phyloP scores from a whole-genome alignment of 2,113 vertebrate species.

The Pao palembangensis region DNA sequence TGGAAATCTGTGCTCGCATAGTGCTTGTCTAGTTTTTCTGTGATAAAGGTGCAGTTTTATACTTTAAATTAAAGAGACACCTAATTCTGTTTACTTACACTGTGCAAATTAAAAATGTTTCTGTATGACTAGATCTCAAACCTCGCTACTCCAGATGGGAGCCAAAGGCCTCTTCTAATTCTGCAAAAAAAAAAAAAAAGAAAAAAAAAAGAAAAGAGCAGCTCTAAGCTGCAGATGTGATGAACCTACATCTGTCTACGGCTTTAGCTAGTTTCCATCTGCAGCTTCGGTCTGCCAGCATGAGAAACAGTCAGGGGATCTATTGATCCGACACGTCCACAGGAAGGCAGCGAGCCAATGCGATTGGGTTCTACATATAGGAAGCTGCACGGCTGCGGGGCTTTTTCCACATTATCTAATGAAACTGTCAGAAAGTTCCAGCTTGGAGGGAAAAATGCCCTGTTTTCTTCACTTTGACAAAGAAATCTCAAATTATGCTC shows the following conservation, averaged over 20 bases:
- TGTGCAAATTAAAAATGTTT: neutral
- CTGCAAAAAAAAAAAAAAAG: slow-evolving; percentile 22
- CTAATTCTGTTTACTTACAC: neutral
- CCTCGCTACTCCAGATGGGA: no score
- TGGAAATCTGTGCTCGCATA: no score
- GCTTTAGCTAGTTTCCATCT: slow-evolving; percentile 46
- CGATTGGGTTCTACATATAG: slow-evolving; percentile 70
- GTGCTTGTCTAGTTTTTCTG: no score
- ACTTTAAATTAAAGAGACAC: slow-evolving; percentile 10
- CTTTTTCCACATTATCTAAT: slow-evolving; percentile 77
- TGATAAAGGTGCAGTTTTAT: no score
- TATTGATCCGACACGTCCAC: slow-evolving; percentile 62
- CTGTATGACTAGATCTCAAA: neutral
- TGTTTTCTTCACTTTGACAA: slow-evolving; percentile 2
- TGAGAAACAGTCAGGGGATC: slow-evolving; percentile 45
- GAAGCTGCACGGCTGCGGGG: slow-evolving; percentile 55
- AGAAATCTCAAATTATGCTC: neutral
- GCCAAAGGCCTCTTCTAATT: neutral
- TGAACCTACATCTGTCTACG: slow-evolving; percentile 25
- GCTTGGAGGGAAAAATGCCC: slow-evolving; percentile 21
- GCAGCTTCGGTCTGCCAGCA: slow-evolving; percentile 32
- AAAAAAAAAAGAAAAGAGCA: slow-evolving; percentile 8
- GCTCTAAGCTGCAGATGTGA: neutral
- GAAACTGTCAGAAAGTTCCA: slow-evolving; percentile 50
- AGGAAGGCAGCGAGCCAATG: slow-evolving; percentile 61